Percentiles rank a stretch among this genome's conserved stretches.
These are phyloP conservation scores for Pristionchus maxplancki DNA, from an alignment of 2,888 invertebrate species.

Conservation along the genomic window DNA sequence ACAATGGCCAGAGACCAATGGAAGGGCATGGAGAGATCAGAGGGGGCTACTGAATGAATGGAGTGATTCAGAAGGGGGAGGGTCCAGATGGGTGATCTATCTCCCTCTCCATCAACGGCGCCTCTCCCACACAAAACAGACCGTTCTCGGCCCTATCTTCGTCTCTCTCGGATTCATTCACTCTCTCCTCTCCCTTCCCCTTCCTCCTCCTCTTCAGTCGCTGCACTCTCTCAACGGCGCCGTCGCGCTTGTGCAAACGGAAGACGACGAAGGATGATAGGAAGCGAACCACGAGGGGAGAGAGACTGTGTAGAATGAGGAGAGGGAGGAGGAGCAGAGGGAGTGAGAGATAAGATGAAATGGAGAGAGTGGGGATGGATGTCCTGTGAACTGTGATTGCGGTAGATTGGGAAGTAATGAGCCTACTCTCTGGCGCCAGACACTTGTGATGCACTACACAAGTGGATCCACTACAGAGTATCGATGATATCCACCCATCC, in stretches of 20 bases:
- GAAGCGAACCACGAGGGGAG: slow-evolving; percentile 25
- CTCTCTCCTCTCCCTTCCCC: neutral
- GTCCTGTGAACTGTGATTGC: slow-evolving; percentile 27
- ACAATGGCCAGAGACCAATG: neutral
- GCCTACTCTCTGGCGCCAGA: slow-evolving; percentile 38
- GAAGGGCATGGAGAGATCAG: neutral
- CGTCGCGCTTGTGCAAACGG: slow-evolving; percentile 41
- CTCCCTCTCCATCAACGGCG: neutral
- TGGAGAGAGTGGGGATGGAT: neutral
- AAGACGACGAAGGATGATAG: neutral
- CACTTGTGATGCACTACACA: neutral
- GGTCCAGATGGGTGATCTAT: slow-evolving; percentile 22
- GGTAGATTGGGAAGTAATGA: slow-evolving; percentile 43
- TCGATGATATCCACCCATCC: neutral
- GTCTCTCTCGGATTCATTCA: neutral
- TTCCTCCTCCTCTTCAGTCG: neutral
- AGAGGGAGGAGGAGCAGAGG: neutral
- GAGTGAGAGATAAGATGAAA: neutral
- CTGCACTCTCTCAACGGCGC: neutral
- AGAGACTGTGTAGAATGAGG: neutral
- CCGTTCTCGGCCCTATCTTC: neutral
- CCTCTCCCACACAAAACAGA: slow-evolving; percentile 28
- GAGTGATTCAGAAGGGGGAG: slow-evolving; percentile 5
- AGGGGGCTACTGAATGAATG: neutral
- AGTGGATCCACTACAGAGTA: neutral